Base-by-base conservation (phyloP, 2,888 invertebrate genomes). In the Acleris literana region DNA sequence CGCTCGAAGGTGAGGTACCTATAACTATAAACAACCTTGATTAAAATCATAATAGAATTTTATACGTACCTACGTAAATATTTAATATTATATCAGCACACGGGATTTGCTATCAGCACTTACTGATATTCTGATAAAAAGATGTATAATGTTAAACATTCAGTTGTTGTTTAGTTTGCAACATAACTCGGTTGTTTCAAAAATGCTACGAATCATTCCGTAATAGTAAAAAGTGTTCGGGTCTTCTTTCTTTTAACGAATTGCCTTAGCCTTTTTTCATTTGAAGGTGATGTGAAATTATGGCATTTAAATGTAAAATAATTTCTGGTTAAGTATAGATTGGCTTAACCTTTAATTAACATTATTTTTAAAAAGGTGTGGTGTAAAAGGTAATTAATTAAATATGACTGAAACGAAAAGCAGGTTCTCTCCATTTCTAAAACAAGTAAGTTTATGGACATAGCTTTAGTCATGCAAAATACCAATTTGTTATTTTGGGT, bases 381-480 rank as follows among this genome's bases (percentile, higher is more conserved):
- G 25, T 25, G 25, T 25, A 43, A 43, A 2, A 52, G 16, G 5
- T 13, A 5, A 22, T 43, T 1, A 58, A 54, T 43, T 1, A 58
- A 54, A 54, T 22, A 65, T 52, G 51, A 16, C 51, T 16, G 64
- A 20, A 17, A 49, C 25, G 2, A 53, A 70, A 43, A 60, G 63
- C 57, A 63, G 70, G 46, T 72, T 76, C 59, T 74, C 81, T 0
- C 82, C 82, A 51, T 81, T 82, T 71, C 54, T 74, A 11, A 82
- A 76, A 74, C 82, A 82, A 74, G 82, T 82, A 63, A 75, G 80
- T 77, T n/a, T 43, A 16, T 43, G 58, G 11, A 25, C 17, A 17
- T 20, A 16, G 43, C 11, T 44, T 5, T 44, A 44, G 16, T n/a
- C 2, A 44, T 16, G 6, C n/a, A n/a, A 9, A 33, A 33, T 33